Base-by-base conservation (phyloP, 2,797 vertebrate genomes). In the Parauchenoglanis ngamensis region DNA sequence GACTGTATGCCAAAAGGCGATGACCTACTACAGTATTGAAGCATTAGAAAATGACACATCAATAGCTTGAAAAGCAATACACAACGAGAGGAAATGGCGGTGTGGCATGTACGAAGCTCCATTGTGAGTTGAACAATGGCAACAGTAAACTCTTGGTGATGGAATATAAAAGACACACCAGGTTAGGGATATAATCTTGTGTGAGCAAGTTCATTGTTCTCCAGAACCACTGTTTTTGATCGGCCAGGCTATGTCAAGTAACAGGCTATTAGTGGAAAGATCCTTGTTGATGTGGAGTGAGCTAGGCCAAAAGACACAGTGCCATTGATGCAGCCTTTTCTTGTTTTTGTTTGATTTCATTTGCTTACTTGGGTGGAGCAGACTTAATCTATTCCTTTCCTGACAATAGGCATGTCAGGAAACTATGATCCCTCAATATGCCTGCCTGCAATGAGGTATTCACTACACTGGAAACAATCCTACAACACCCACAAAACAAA, bases 41-140 rank as follows among this genome's bases (percentile, higher is more conserved):
- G 84, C 59, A 85, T 87, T 89, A 95, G 93, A 95, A 95, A 94
- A 93, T 91, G 31, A 93, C 92, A 93, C 94, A 92, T 95, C 91
- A 94, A 93, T 94, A 91, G 95, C 91, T 90, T 95, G 94, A 93
- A 95, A 95, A 94, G 83, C 8, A 92, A 95, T 92, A 94, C 90
- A 86, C 40, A 54, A 89, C 85, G 88, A 93, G 88, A 93, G 94
- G 94, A 96, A 96, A 93, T 93, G 89, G 84, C 91, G 91, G 90
- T 57, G 90, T 92, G 88, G 85, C 92, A 92, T 89, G 92, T 90
- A 93, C 91, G 78, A 68, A 81, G 87, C 84, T 88, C 91, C 92
- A 94, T 95, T 96, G 94, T 96, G 90, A 89, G 15, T 67, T 77
- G 87, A 90, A 95, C 94, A 96, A 96, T 93, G 92, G 63, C 23